Evolutionary conservation across 2,888 invertebrate genomes (phyloP).

Genomic region (Patella depressa): DNA sequence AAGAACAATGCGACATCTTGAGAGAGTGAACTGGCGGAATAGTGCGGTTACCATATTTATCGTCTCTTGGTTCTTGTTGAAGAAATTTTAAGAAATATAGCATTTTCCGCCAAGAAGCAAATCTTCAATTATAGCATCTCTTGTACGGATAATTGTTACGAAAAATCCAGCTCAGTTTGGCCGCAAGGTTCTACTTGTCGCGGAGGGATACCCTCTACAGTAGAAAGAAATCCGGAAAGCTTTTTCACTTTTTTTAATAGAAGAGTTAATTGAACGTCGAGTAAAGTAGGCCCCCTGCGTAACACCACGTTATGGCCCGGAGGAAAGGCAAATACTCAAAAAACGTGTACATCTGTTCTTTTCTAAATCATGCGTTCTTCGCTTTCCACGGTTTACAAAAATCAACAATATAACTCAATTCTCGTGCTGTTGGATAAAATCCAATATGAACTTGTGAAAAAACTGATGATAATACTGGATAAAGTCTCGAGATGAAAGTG

Average conservation of each 20-base stretch:
- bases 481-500: not conserved
- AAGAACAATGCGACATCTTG: no score
- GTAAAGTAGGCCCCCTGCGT: constrained; percentile 9
- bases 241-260: not conserved
- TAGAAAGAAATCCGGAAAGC: constrained; percentile 5
- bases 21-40: no score
- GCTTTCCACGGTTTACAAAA: not conserved
- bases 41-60: no score
- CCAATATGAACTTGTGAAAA: not conserved
- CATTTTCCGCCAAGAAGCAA: no score
- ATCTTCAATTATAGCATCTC: not conserved
- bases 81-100: no score
- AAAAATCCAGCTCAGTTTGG: not conserved
- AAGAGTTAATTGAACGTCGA: constrained; percentile 11
- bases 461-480: not conserved
- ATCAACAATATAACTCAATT: constrained; percentile 3
- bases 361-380: not conserved
- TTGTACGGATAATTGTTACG: not conserved
- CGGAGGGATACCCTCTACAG: constrained; percentile 2
- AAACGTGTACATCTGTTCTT: constrained; percentile 1
- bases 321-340: constrained; percentile 9
- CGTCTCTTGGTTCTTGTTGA: no score
- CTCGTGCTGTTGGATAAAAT: not conserved
- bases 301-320: constrained; percentile 2
- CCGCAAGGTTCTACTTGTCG: constrained; percentile 3